Conservation (phyloP, 1,140 invertebrate genomes). For the Himalopsyche phryganea region DNA sequence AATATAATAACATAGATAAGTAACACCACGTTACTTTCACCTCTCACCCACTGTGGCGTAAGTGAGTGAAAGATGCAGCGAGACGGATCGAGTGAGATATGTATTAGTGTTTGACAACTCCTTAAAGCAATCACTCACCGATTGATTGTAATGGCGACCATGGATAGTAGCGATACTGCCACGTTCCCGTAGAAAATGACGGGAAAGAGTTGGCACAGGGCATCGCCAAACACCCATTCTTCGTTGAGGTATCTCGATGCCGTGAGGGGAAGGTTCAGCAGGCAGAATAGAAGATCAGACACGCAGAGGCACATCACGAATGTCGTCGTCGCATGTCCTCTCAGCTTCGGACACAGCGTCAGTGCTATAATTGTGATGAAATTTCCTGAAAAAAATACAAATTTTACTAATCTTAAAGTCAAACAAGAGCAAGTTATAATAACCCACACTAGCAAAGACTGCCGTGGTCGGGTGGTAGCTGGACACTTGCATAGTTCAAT, state of each 20-base stretch:
- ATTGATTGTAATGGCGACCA: constrained; percentile 87
- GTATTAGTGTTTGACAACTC: no score
- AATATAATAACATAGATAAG: no score
- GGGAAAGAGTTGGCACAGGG: constrained; percentile 79
- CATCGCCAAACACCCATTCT: constrained; percentile 76
- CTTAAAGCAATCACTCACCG: no score
- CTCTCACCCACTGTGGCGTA: no score
- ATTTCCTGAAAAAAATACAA: constrained; percentile 65
- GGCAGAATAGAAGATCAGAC: constrained; percentile 82
- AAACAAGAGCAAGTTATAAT: no score
- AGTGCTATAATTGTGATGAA: constrained; percentile 75
- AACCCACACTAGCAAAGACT: no score
- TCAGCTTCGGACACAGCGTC: constrained; percentile 68
- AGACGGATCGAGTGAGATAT: no score
- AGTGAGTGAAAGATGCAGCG: no score
- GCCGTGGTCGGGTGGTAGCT: no score
- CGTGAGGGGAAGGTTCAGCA: constrained; percentile 79
- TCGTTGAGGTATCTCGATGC: constrained; percentile 77
- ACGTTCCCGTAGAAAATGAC: constrained; percentile 89
- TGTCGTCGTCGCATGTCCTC: constrained; percentile 78
- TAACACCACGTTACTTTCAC: no score
- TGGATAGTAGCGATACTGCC: constrained; percentile 79
- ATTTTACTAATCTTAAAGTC: no score
- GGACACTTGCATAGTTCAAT: neutral
- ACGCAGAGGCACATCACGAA: constrained; percentile 83